Base-by-base conservation (phyloP, 1,140 invertebrate genomes). In the Stenopsyche tienmushanensis region DNA sequence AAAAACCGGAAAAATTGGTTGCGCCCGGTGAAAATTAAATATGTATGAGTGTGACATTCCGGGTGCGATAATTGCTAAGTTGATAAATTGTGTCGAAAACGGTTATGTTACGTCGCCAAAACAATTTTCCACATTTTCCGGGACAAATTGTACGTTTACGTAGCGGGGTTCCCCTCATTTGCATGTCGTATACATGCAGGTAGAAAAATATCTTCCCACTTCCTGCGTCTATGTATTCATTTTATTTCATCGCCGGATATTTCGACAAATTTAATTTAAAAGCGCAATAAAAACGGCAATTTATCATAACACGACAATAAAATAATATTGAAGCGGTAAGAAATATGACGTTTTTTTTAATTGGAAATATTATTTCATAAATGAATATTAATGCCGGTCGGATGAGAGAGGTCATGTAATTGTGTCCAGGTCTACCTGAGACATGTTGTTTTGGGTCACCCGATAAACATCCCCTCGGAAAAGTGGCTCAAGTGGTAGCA, bases 71-170 rank as follows among this genome's bases (percentile, higher is more conserved):
- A 68, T 68, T 68, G 66, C 53, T 49, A 18, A 18, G 42, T 62
- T 68, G 66, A 68, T 64, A 68, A 64, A 68, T 63, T 68, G 66
- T 49, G 42, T 44, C 54, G 66, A 62, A 67, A 67, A 67, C 57
- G 53, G 62, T 64, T 59, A 59, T 52, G 49, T 45, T 60, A 44
- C 26, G 47, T 3, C 47, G 52, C 29, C 63, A 42, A 66, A 64
- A 64, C 66, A 68, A 68, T 68, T 68, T 68, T 52, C 44, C 55
- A 45, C 62, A 44, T 23, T 55, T 57, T 57, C 54, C 17, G 8
- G 8, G 10, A 21, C 23, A 8, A n/a, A 34, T 34, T 34, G 29
- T 34, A 13, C 13, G 29, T 64, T 64, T 64, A 17, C 17, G 17
- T n/a, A 10, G 15, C 29, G 23, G 24, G 7, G 15, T 49, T 15